phyloP scores from a whole-genome alignment of 2,113 vertebrate species.

The Cathartes aura region DNA sequence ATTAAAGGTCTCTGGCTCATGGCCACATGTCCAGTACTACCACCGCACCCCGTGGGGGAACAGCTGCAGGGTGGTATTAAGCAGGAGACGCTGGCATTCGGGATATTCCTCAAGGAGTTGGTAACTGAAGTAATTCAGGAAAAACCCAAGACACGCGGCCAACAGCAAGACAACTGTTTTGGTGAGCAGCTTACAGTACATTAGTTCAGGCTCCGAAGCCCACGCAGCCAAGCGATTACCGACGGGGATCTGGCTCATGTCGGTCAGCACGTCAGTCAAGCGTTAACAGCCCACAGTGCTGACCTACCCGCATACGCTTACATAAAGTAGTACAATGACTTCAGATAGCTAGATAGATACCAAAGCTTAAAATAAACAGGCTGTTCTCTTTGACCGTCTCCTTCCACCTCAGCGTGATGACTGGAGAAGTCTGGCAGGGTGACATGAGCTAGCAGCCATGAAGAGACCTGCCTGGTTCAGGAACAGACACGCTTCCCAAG shows the following conservation, averaged over 20 bases:
- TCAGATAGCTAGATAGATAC: neutral
- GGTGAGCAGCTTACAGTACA: accelerated
- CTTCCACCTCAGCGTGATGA: neutral
- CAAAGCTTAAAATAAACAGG: neutral
- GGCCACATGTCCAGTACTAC: neutral
- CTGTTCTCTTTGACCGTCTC: neutral
- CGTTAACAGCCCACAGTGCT: neutral
- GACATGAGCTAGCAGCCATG: neutral
- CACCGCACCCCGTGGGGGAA: accelerated
- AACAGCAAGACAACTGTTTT: neutral
- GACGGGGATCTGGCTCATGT: neutral
- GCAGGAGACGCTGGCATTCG: neutral
- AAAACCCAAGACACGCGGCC: neutral
- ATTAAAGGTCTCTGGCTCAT: too few species aligned
- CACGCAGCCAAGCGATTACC: too few species aligned
- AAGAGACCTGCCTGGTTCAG: neutral
- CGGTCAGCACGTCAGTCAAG: neutral
- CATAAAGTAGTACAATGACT: neutral
- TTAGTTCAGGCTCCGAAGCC: neutral
- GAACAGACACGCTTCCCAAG: neutral
- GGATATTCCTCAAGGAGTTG: neutral
- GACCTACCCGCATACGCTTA: too few species aligned
- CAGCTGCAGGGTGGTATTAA: neutral
- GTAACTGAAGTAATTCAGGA: neutral
- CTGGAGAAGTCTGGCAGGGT: neutral